phyloP scores from a whole-genome alignment of 2,888 invertebrate genomes.

The Lysandra coridon region DNA sequence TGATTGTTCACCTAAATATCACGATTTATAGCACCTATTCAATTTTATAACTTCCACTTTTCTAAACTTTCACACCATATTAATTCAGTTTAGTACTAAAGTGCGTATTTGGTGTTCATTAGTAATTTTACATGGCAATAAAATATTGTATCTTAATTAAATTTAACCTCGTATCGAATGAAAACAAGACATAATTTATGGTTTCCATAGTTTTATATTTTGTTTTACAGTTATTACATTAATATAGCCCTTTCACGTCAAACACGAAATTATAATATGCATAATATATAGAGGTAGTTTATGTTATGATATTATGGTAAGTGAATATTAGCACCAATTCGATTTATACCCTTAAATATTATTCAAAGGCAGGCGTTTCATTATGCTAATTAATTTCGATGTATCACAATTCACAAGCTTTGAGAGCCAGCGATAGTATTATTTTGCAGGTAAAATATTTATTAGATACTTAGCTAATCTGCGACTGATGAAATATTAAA shows the following conservation, averaged over 20 bases:
- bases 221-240: background rate
- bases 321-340: conserved; percentile 32
- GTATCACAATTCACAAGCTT: conserved; percentile 31
- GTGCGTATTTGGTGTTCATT: conserved; percentile 1
- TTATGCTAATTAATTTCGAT: conserved; percentile 47
- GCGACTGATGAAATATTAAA: background rate
- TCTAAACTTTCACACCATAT: conserved; percentile 8
- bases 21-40: background rate
- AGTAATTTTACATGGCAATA: background rate
- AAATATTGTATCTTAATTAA: conserved; percentile 15
- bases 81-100: background rate
- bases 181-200: background rate
- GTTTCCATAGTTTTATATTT: background rate
- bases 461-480: background rate
- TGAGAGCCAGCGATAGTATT: conserved; percentile 36
- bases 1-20: background rate
- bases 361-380: conserved; percentile 43
- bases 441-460: background rate
- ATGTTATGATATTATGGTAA: background rate
- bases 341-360: conserved; percentile 43
- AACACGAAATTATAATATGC: conserved; percentile 11
- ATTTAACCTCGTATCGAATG: background rate
- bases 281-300: conserved; percentile 8
- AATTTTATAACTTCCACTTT: conserved; percentile 2
- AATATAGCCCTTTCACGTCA: background rate